Evolutionary conservation across 2,797 vertebrate species (phyloP), one percentile per base, ranked within the genome.

Genomic region (Spondyliosoma cantharus): DNA sequence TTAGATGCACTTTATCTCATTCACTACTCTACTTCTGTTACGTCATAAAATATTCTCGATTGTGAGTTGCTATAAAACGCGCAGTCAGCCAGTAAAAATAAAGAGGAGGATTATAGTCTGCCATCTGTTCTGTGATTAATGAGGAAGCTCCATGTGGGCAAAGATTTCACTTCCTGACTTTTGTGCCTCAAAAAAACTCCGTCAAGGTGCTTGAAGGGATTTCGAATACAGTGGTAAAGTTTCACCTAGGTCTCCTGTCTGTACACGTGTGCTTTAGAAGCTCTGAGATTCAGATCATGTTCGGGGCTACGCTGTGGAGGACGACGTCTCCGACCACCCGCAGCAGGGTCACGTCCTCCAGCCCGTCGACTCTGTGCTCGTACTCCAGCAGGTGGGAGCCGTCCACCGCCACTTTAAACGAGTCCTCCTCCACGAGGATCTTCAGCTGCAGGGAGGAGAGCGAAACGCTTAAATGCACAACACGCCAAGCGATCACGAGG

Each of bases 331-430:
- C 97, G 0, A 2, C 5, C 12, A 99, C 92, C 54, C 88, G 91
- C 63, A 99, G 69, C 49, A 83, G 88, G 79, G 83, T 97, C 74
- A 98, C 94, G 15, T 97, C 95, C 0, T 93, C 93, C 78, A 99
- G 90, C 12, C 90, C 92, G 24, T 89, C 96, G 17, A 96, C 88
- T 19, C 97, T 93, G 93, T 97, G 96, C 82, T 92, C 93, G 82
- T 94, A 99, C 93, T 97, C 96, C 95, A 97, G 86, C 91, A 98
- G 49, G 87, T 97, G 97, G 12, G 82, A 91, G 0, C 96, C 96
- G 0, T 98, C 94, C 87, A 96, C 96, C 0, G 96, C 97, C 64
- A 99, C 95, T 90, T 97, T 98, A 83, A 96, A 97, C 73, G 94
- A 90, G 78, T 97, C 96, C 0, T 76, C 71, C 77, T 99, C 97